These are phyloP conservation scores for Bhutanitis thaidina DNA, from an alignment of 2,888 invertebrate genomes.

Conservation along the genomic window DNA sequence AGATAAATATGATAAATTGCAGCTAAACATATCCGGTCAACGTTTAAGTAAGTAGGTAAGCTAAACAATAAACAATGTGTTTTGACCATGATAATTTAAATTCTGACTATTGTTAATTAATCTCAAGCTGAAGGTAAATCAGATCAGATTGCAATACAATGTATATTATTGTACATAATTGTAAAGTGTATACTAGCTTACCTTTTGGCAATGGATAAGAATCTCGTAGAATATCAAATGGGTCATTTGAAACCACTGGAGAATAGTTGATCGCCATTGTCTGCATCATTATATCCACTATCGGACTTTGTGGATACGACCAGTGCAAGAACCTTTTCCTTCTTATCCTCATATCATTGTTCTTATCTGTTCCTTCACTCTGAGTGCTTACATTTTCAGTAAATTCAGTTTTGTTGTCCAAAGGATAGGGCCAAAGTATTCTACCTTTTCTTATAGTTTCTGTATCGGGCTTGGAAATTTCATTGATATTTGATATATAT, in stretches of 20 bases:
- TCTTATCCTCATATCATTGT: conserved; percentile 19
- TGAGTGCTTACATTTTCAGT: conserved; percentile 11
- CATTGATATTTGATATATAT: conserved; percentile 23
- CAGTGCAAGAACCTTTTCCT: conserved; percentile 42
- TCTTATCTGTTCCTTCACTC: neutral
- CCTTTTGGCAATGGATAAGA: conserved; percentile 67
- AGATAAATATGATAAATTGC: conserved; percentile 2
- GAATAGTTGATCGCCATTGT: conserved; percentile 46
- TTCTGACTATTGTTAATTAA: conserved; percentile 10
- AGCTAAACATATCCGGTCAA: neutral
- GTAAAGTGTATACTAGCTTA: conserved; percentile 31
- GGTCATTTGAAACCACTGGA: conserved; percentile 50
- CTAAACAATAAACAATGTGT: conserved; percentile 22
- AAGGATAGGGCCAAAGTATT: conserved; percentile 56
- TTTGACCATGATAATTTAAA: conserved; percentile 16
- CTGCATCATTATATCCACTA: conserved; percentile 64
- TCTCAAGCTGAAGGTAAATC: conserved; percentile 18
- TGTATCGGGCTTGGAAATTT: conserved; percentile 23
- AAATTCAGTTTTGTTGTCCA: conserved; percentile 33
- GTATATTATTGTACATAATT: conserved; percentile 6
- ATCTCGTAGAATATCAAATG: conserved; percentile 66
- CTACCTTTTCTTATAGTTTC: conserved; percentile 35
- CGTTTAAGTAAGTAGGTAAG: conserved; percentile 1
- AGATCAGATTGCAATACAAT: conserved; percentile 5
- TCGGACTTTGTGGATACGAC: conserved; percentile 56